These are phyloP conservation scores for Pseudotriccus pelzelni DNA, from an alignment of 2,797 vertebrate species.

Conservation along the genomic window DNA sequence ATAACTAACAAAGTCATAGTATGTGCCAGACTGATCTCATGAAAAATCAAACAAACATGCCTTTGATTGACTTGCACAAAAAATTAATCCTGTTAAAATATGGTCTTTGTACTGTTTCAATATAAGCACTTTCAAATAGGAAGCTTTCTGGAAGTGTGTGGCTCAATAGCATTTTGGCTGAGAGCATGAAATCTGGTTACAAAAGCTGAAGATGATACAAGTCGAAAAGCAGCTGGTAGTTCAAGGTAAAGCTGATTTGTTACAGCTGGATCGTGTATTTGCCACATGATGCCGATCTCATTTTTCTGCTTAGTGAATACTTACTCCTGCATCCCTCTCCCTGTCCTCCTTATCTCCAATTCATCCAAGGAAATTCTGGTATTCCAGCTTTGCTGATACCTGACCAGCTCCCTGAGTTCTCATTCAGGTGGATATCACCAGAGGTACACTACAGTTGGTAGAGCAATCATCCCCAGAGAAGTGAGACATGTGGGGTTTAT, in stretches of 20 bases:
- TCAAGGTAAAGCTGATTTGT: not conserved
- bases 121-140: not conserved
- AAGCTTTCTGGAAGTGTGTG: not conserved
- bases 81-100: not conserved
- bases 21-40: not conserved
- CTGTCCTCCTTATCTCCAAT: not conserved
- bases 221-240: not conserved
- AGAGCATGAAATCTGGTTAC: not conserved
- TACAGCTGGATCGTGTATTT: not conserved
- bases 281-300: not conserved
- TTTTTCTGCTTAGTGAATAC: not conserved
- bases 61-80: not conserved
- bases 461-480: not conserved
- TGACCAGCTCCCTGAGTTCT: not conserved
- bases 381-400: not conserved
- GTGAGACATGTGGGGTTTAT: not conserved
- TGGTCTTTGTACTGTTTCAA: not conserved
- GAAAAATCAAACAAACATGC: not conserved
- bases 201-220: not conserved
- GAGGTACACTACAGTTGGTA: not conserved
- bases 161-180: not conserved
- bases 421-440: not conserved
- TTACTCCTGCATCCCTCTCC: not conserved
- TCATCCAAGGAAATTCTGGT: not conserved
- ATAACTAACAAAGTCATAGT: not conserved